Percentiles rank a stretch among this genome's conserved stretches.
Conservation (phyloP, 2,113 vertebrate genomes). For the Pogonocichla stellata region DNA sequence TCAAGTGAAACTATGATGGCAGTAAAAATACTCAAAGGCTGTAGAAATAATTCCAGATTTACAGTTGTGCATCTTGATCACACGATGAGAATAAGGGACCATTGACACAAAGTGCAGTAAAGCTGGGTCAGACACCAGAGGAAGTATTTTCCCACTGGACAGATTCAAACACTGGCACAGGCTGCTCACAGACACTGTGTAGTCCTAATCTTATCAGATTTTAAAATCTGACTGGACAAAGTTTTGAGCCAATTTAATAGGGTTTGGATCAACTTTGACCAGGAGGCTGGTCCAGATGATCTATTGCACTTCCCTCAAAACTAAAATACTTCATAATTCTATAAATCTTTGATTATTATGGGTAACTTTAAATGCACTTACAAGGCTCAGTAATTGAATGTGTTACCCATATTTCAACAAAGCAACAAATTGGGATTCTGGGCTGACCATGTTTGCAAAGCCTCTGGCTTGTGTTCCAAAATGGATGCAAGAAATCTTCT, state of each 20-base stretch:
- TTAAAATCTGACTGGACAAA: neutral
- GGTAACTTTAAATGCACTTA: neutral
- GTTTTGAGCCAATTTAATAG: neutral
- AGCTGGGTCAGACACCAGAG: neutral
- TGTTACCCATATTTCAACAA: neutral
- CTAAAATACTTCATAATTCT: neutral
- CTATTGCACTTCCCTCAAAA: neutral
- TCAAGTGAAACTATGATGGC: neutral
- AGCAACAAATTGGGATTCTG: neutral
- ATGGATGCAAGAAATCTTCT: neutral
- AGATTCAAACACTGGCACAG: neutral
- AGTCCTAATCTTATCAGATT: neutral
- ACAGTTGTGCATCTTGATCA: fast-evolving
- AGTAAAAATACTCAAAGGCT: neutral
- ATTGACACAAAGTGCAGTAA: neutral
- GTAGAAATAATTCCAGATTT: neutral
- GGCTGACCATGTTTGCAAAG: neutral
- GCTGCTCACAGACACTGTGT: neutral
- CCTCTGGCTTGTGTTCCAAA: neutral
- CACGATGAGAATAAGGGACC: fast-evolving
- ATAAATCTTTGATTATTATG: neutral
- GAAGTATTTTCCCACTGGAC: neutral
- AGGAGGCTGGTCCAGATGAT: neutral
- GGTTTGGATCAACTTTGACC: neutral
- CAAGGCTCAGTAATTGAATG: neutral